Conservation (phyloP, 2,888 invertebrate species). For the Omphaloscelis lunosa region DNA sequence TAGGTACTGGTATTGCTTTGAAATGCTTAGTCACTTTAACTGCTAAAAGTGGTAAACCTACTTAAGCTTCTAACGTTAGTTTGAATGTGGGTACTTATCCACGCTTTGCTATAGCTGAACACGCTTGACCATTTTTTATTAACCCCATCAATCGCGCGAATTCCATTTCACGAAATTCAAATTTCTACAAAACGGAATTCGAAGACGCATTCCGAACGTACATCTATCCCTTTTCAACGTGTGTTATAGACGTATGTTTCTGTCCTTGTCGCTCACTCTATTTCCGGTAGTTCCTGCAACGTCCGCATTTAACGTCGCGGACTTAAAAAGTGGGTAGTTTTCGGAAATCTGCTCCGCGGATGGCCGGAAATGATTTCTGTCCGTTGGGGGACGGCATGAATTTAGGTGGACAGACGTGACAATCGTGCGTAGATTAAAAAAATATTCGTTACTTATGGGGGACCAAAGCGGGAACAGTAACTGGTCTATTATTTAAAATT, state of each 20-base stretch:
- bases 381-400: constrained; percentile 72
- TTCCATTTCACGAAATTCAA: constrained; percentile 71
- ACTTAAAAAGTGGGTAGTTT: constrained; percentile 89
- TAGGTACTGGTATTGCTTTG: constrained; percentile 15
- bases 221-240: constrained; percentile 70
- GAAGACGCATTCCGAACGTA: constrained; percentile 53
- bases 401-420: constrained; percentile 68
- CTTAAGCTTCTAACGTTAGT: neutral
- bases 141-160: constrained; percentile 63
- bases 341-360: constrained; percentile 83
- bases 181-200: constrained; percentile 65
- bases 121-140: constrained; percentile 56
- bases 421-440: constrained; percentile 66
- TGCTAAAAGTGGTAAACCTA: neutral
- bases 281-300: constrained; percentile 86
- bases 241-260: constrained; percentile 65
- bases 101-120: constrained; percentile 24
- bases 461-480: neutral
- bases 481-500: constrained; percentile 21
- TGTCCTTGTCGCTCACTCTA: constrained; percentile 86
- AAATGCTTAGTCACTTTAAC: constrained; percentile 17
- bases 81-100: constrained; percentile 11
- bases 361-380: constrained; percentile 88
- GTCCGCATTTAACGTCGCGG: constrained; percentile 84
- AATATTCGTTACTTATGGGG: constrained; percentile 31